Conservation (phyloP, 2,888 invertebrate species). For the Himalopsyche japonica region DNA sequence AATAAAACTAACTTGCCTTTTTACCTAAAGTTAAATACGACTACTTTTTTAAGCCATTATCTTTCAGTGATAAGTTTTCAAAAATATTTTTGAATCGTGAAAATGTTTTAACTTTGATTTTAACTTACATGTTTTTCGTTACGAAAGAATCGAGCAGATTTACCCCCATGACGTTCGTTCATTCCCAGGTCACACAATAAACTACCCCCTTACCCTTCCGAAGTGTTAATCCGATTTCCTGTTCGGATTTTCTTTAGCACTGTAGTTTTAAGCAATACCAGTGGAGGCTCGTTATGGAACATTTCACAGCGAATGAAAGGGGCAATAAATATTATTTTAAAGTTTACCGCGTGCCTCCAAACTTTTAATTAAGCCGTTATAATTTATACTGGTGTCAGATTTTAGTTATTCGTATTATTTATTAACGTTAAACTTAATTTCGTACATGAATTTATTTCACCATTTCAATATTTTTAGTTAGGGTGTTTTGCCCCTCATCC, state of each 20-base stretch:
- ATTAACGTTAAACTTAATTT: background rate
- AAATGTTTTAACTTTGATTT: no score
- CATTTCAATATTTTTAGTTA: background rate
- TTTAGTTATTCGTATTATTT: background rate
- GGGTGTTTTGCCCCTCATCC: background rate
- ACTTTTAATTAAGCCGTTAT: background rate
- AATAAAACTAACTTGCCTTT: no score
- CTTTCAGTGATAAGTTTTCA: no score
- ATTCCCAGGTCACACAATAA: background rate
- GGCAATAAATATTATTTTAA: background rate
- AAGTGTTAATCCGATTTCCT: slow-evolving; percentile 1
- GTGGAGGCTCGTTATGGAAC: background rate
- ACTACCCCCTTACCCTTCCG: background rate
- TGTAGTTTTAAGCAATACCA: background rate
- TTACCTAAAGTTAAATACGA: no score
- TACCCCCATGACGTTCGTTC: background rate
- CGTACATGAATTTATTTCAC: background rate
- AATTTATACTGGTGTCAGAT: background rate
- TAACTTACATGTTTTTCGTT: background rate
- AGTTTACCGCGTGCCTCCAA: background rate
- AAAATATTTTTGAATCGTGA: no score
- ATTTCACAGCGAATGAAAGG: background rate
- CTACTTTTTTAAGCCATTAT: no score
- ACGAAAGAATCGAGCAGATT: background rate
- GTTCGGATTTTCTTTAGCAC: slow-evolving; percentile 2